These are phyloP conservation scores for Zaprionus davidi DNA, from an alignment of 1,140 invertebrate genomes.

Conservation along the genomic window DNA sequence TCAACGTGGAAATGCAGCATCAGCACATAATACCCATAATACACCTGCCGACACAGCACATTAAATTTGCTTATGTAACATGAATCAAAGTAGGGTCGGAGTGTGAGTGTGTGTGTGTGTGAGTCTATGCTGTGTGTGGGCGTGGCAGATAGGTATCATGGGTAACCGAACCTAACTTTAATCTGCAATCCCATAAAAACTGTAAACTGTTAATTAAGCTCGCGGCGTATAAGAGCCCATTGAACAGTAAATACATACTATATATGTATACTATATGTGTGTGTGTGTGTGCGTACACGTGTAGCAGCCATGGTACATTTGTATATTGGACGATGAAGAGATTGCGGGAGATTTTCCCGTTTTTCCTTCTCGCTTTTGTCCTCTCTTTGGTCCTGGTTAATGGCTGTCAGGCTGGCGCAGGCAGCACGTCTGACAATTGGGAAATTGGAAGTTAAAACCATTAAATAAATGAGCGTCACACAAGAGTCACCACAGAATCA, in stretches of 20 bases:
- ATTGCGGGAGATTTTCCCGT: conserved; percentile 18
- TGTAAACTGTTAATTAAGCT: conserved; percentile 35
- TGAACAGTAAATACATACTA: conserved; percentile 18
- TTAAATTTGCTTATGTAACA: conserved; percentile 26
- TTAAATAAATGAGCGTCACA: conserved; percentile 82
- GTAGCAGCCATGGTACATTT: not conserved
- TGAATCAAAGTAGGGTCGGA: not conserved
- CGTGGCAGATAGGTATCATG: conserved; percentile 5
- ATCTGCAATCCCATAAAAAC: conserved; percentile 3
- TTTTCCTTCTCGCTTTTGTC: conserved; percentile 26
- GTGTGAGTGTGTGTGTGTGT: not conserved
- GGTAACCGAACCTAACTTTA: not conserved
- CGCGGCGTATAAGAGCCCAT: conserved; percentile 16
- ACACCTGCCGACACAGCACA: conserved; percentile 29
- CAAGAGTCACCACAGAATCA: conserved; percentile 53
- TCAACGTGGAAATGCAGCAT: conserved; percentile 60
- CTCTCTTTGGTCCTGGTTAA: conserved; percentile 53
- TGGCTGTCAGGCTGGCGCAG: conserved; percentile 45
- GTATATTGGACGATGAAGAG: conserved; percentile 3
- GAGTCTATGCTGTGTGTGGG: not conserved
- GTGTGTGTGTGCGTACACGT: not conserved
- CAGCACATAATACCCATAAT: conserved; percentile 53
- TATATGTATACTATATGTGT: not conserved
- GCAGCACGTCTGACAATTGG: conserved; percentile 77
- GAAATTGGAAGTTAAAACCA: conserved; percentile 83